These are phyloP conservation scores for Heteromurus nitidus DNA, from an alignment of 2,888 invertebrate species.

Conservation along the genomic window DNA sequence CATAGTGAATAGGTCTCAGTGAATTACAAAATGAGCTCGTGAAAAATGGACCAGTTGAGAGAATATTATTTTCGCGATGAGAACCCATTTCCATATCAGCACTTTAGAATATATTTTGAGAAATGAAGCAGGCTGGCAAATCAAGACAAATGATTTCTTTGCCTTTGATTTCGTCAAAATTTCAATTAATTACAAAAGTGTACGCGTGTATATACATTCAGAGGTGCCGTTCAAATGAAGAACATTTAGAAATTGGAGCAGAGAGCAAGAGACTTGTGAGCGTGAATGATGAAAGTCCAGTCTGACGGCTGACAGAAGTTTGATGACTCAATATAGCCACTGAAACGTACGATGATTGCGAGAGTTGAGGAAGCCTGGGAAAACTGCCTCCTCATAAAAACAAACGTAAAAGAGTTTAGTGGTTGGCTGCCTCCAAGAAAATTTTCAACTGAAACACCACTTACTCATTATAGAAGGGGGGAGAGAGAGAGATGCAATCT, in stretches of 20 bases:
- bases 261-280: too few relatives aligned
- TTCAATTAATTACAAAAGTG: neutral
- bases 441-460: neutral
- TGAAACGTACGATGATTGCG: too few relatives aligned
- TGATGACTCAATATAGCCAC: neutral
- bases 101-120: too few relatives aligned
- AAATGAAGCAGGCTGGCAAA: too few relatives aligned
- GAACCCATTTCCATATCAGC: too few relatives aligned
- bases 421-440: conserved; percentile 1
- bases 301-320: neutral
- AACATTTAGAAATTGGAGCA: neutral
- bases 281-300: neutral
- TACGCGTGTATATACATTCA: neutral
- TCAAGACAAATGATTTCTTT: too few relatives aligned
- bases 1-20: too few relatives aligned
- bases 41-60: too few relatives aligned
- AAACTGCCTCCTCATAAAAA: neutral
- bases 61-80: too few relatives aligned
- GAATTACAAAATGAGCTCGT: too few relatives aligned
- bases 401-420: neutral
- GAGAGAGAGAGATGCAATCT: neutral
- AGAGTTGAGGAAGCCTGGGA: too few relatives aligned
- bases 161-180: neutral
- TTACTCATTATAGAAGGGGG: neutral
- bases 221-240: neutral